Base-by-base conservation (phyloP, 2,888 invertebrate genomes). In the Chymomyza procnemis region DNA sequence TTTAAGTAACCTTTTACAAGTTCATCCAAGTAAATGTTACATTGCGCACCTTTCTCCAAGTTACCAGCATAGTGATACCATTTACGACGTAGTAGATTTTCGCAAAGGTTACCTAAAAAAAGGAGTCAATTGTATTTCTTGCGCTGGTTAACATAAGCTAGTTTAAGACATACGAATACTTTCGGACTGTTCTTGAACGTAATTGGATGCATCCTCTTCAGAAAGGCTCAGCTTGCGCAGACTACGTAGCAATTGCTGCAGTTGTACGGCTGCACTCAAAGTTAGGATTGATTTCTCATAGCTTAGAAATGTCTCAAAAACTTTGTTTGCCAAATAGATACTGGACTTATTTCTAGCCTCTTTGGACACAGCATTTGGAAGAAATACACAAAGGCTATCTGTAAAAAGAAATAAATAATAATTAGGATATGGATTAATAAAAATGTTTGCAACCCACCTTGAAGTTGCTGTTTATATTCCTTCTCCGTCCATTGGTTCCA, bases 11-110 rank as follows among this genome's bases (percentile, higher is more conserved):
- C 92, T 80, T 93, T 93, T 16, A 95, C 90, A 61, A 96, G 89
- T 69, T 92, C 92, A 82, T 95, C 93, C 16, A 96, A 90, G 71
- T 93, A 92, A 72, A 93, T 92, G 89, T 95, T 95, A 75, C 92
- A 93, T 66, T 91, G 87, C 9, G 94, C 91, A 14, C 95, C 96
- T 73, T 93, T 94, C 84, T 95, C 94, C 63, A 92, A 88, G 69
- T 91, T 85, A 2, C 95, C 95, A 76, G 94, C 93, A 50, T 92
- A 89, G 70, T 93, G 93, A 78, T 93, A 93, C 96, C 96, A 96
- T 72, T 93, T 93, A 64, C 93, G 92, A 46, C 92, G 92, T 74
- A 96, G 91, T 76, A 96, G 92, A 57, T 91, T 91, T 67, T 92
- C 92, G 68, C 93, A 92, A 16, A 92, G 87, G 9, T 88, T 84